phyloP scores from a whole-genome alignment of 2,888 invertebrate genomes.

The Cephus pulcher region DNA sequence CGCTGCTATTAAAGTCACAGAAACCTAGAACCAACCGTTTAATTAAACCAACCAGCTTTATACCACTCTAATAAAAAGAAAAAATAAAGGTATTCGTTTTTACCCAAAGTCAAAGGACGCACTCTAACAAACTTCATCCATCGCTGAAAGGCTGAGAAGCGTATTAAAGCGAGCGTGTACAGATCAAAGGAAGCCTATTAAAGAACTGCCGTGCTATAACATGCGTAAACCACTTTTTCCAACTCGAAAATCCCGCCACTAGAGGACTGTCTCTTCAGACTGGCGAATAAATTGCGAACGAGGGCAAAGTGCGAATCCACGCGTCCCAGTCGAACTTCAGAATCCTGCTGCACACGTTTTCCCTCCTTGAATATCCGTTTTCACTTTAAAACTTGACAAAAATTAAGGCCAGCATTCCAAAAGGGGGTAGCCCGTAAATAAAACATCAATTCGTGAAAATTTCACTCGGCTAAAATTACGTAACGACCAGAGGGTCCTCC shows the following conservation, averaged over 20 bases:
- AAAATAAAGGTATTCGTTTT: neutral
- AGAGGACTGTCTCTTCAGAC: neutral
- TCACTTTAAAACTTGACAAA: neutral
- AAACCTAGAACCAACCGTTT: neutral
- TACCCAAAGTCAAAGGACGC: neutral
- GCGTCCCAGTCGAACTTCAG: neutral
- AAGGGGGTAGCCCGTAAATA: neutral
- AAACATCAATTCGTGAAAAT: neutral
- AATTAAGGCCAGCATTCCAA: neutral
- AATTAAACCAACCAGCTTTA: neutral
- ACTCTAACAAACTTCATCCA: constrained; percentile 6
- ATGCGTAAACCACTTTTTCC: constrained; percentile 37
- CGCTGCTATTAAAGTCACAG: neutral
- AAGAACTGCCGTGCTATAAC: constrained; percentile 30
- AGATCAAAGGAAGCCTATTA: constrained; percentile 40
- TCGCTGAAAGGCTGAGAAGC: constrained; percentile 9
- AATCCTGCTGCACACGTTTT: neutral
- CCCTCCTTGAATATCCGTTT: neutral
- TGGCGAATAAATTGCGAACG: constrained; percentile 17
- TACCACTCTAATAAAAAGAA: neutral
- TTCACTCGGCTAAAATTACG: neutral
- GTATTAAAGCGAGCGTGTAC: constrained; percentile 32
- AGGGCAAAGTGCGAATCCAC: neutral
- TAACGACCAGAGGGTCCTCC: neutral
- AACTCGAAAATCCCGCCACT: constrained; percentile 28